A percentile compares a stretch with the other conserved stretches of the same genome.
These are phyloP conservation scores for Sepioteuthis lessoniana DNA, from an alignment of 2,888 invertebrate genomes.

Conservation along the genomic window DNA sequence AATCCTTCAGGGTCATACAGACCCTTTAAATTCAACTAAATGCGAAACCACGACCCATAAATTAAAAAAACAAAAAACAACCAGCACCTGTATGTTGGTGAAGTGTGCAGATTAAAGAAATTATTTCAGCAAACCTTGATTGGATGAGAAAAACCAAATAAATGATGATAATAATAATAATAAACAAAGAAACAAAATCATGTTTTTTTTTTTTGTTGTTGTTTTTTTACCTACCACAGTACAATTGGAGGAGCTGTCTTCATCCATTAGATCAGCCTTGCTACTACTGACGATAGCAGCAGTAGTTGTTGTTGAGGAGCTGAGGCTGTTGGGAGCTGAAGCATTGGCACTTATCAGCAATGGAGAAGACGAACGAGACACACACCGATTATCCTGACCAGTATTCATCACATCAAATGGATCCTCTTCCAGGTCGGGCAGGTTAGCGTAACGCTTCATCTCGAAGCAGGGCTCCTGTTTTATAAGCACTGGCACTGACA, in stretches of 20 bases:
- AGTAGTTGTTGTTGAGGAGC: not conserved
- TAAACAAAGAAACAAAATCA: too few relatives aligned
- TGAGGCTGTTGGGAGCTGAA: not conserved
- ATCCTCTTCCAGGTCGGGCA: constrained; percentile 20
- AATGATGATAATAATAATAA: too few relatives aligned
- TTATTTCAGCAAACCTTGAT: too few relatives aligned
- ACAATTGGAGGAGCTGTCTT: not conserved
- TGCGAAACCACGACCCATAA: too few relatives aligned
- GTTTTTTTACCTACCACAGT: not conserved
- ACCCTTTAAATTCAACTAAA: too few relatives aligned
- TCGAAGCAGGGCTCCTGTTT: not conserved
- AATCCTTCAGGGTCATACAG: too few relatives aligned
- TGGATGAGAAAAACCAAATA: too few relatives aligned
- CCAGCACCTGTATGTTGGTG: too few relatives aligned
- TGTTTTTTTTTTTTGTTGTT: too few relatives aligned
- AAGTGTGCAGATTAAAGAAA: too few relatives aligned
- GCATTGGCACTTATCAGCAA: not conserved
- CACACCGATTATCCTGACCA: not conserved
- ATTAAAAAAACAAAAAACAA: too few relatives aligned
- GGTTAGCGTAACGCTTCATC: not conserved
- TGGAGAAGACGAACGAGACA: not conserved
- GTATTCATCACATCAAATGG: not conserved
- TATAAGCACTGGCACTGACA: too few relatives aligned
- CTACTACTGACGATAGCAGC: not conserved
- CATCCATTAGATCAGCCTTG: not conserved